Conservation (phyloP, 2,113 vertebrate species). For the Campylomormyrus numenius region DNA sequence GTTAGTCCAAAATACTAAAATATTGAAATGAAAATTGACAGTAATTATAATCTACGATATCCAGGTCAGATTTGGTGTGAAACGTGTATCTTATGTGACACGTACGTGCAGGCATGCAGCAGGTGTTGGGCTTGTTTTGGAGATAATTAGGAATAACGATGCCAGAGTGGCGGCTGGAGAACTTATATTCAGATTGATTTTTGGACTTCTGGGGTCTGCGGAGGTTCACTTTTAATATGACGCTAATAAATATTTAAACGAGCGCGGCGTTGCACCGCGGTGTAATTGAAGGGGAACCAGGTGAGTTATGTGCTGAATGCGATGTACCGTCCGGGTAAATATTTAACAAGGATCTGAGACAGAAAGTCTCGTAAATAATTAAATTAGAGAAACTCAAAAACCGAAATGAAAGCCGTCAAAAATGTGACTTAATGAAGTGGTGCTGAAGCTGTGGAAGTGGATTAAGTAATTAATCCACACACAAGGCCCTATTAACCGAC, state of each 20-base stretch:
- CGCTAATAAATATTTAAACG: not conserved
- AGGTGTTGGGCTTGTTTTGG: not conserved
- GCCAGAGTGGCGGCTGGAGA: not conserved
- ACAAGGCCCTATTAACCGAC: not conserved
- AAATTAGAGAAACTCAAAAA: not conserved
- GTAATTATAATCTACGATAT: not conserved
- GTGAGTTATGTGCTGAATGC: not conserved
- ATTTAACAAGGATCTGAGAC: constrained; percentile 13
- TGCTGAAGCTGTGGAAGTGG: not conserved
- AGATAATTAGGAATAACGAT: not conserved
- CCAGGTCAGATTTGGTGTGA: not conserved
- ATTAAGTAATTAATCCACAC: constrained; percentile 10
- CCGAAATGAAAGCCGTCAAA: constrained; percentile 14
- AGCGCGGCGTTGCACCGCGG: not conserved
- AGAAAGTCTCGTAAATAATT: not conserved
- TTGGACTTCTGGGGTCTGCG: not conserved
- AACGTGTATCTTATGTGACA: not conserved
- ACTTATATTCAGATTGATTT: not conserved
- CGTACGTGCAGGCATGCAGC: not conserved
- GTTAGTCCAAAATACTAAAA: not conserved
- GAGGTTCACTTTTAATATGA: not conserved
- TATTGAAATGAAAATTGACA: not conserved
- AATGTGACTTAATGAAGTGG: constrained; percentile 7
- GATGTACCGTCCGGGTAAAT: not conserved
- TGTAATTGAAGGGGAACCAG: not conserved